phyloP scores from a whole-genome alignment of 2,888 invertebrate genomes.

The Synergus laeviventris region DNA sequence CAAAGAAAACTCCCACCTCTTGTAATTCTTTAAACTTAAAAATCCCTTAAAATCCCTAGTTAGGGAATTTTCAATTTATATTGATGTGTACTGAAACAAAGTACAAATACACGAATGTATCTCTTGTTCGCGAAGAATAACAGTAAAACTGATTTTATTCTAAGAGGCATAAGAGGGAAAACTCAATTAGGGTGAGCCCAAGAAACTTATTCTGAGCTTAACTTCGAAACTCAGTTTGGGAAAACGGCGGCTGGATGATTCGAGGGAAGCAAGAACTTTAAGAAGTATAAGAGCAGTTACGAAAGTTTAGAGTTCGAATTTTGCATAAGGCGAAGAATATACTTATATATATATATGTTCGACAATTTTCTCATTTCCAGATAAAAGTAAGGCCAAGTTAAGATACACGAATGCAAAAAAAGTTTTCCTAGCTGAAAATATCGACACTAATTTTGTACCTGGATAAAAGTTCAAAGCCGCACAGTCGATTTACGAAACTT shows the following conservation, averaged over 20 bases:
- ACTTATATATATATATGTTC: too few relatives aligned
- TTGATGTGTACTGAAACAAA: conserved; percentile 2
- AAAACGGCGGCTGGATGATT: conserved; percentile 17
- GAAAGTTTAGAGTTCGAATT: neutral
- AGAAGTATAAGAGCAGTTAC: conserved; percentile 7
- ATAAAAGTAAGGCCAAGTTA: neutral
- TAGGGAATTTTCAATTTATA: neutral
- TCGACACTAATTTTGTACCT: neutral
- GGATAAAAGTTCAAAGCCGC: neutral
- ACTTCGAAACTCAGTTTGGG: conserved; percentile 1
- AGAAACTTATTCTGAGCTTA: conserved; percentile 8
- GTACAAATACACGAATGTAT: neutral
- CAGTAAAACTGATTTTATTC: conserved; percentile 21
- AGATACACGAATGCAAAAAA: too few relatives aligned
- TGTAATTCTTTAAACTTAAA: too few relatives aligned
- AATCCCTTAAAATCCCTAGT: too few relatives aligned
- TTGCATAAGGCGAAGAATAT: conserved; percentile 11
- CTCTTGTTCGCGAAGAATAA: neutral
- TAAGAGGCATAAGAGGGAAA: conserved; percentile 15
- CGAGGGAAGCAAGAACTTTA: conserved; percentile 19
- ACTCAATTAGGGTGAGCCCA: conserved; percentile 23
- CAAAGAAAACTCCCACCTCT: too few relatives aligned
- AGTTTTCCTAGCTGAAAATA: neutral
- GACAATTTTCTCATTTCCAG: too few relatives aligned
- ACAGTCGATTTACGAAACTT: conserved; percentile 64